Percentiles rank a stretch among this genome's conserved stretches.
Evolutionary conservation across 2,888 invertebrate species (phyloP).

Genomic region (Lasioglossum lativentre): DNA sequence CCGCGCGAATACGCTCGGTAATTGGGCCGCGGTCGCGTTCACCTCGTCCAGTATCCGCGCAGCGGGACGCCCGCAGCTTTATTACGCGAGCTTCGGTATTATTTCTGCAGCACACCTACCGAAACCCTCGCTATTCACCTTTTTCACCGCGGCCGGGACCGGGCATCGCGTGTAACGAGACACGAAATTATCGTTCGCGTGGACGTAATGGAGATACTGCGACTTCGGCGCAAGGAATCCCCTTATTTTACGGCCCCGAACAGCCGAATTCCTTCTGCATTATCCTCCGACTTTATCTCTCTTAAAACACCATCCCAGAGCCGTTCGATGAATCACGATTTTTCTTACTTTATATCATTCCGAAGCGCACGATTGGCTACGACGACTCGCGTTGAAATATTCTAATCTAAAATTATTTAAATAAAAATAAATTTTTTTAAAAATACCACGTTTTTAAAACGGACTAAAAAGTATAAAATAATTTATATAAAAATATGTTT

Average conservation of each 20-base stretch:
- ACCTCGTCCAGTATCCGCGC: slow-evolving; percentile 68
- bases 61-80: slow-evolving; percentile 71
- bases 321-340: background rate
- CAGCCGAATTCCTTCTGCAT: background rate
- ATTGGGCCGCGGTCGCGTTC: slow-evolving; percentile 61
- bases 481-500: too few species aligned
- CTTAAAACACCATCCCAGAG: background rate
- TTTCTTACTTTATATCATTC: background rate
- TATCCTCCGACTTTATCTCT: background rate
- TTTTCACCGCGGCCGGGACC: background rate
- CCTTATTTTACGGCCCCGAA: background rate
- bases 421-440: too few species aligned
- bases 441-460: too few species aligned
- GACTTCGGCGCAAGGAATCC: background rate
- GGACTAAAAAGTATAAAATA: too few species aligned
- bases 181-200: slow-evolving; percentile 55
- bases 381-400: too few species aligned
- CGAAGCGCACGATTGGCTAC: too few species aligned
- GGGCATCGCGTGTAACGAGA: slow-evolving; percentile 5
- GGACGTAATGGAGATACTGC: slow-evolving; percentile 15
- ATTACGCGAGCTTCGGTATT: slow-evolving; percentile 69
- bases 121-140: slow-evolving; percentile 34
- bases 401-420: too few species aligned
- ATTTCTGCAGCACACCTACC: slow-evolving; percentile 69
- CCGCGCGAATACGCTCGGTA: slow-evolving; percentile 50